phyloP scores from a whole-genome alignment of 2,888 invertebrate genomes.

The Ligdia adustata region DNA sequence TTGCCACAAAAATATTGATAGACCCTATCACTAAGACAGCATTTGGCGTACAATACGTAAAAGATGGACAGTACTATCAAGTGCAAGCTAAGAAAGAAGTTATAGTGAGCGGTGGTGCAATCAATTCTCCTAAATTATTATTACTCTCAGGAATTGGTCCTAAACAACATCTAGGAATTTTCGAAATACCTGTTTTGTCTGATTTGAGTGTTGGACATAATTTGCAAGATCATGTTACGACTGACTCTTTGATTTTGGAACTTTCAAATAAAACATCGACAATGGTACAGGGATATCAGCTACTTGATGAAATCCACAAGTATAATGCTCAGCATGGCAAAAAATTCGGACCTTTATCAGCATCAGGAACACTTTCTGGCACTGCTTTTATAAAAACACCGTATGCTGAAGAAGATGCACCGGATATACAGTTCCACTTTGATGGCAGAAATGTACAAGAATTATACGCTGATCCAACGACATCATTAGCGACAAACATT shows the following conservation, averaged over 20 bases:
- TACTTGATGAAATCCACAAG: slow-evolving; percentile 67
- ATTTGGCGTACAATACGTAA: slow-evolving; percentile 66
- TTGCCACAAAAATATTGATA: slow-evolving; percentile 83
- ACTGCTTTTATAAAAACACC: slow-evolving; percentile 86
- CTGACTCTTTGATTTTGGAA: slow-evolving; percentile 75
- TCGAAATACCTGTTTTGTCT: slow-evolving; percentile 82
- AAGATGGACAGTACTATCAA: slow-evolving; percentile 67
- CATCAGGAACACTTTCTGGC: slow-evolving; percentile 80
- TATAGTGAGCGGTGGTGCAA: slow-evolving; percentile 83
- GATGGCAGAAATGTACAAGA: slow-evolving; percentile 84
- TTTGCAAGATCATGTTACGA: slow-evolving; percentile 89
- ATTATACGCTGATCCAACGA: slow-evolving; percentile 83
- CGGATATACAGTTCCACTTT: slow-evolving; percentile 88
- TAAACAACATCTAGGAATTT: slow-evolving; percentile 71
- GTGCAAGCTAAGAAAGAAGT: slow-evolving; percentile 85
- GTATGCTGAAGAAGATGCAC: slow-evolving; percentile 69
- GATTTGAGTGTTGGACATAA: slow-evolving; percentile 89
- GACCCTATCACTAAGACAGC: slow-evolving; percentile 80
- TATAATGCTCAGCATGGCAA: slow-evolving; percentile 65
- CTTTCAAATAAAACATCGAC: slow-evolving; percentile 84
- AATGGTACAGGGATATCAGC: slow-evolving; percentile 58
- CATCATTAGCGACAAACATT: slow-evolving; percentile 68
- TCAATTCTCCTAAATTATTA: slow-evolving; percentile 86
- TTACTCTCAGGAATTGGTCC: slow-evolving; percentile 88
- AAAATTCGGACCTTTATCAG: slow-evolving; percentile 79